A percentile compares a stretch with the other conserved stretches of the same genome.
phyloP scores from a whole-genome alignment of 2,888 invertebrate genomes.

The Junonia oenone region DNA sequence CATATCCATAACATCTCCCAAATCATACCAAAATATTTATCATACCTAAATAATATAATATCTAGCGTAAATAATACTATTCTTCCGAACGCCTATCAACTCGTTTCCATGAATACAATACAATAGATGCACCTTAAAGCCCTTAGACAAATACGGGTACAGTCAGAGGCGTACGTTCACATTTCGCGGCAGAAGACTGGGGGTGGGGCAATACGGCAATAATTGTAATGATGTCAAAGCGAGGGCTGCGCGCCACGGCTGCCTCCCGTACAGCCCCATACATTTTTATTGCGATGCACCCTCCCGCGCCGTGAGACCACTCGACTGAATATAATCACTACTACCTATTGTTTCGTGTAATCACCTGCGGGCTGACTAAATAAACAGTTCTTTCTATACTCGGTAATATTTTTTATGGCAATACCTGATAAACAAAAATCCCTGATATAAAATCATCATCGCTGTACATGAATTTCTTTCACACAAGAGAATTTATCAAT shows the following conservation, averaged over 20 bases:
- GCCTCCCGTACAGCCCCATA: constrained; percentile 40
- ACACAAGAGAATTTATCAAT: no score
- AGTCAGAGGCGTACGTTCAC: constrained; percentile 38
- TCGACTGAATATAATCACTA: constrained; percentile 71
- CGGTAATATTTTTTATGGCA: no score
- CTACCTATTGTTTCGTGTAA: constrained; percentile 56
- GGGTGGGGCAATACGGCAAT: constrained; percentile 57
- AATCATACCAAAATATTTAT: no score
- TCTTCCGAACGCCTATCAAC: neutral
- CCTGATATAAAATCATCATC: no score
- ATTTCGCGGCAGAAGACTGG: constrained; percentile 42
- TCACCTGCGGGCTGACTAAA: constrained; percentile 37
- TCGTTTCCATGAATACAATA: neutral
- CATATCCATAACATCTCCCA: no score
- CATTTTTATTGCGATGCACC: constrained; percentile 62
- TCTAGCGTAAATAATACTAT: neutral
- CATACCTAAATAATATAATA: no score
- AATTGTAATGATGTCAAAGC: constrained; percentile 66
- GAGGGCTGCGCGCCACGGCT: constrained; percentile 37
- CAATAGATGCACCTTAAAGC: constrained; percentile 8
- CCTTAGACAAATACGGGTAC: constrained; percentile 39
- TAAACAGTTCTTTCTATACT: constrained; percentile 27
- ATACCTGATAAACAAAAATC: no score
- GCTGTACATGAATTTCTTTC: no score
- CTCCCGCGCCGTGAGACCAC: constrained; percentile 50